phyloP scores from a whole-genome alignment of 1,140 invertebrate genomes.

The Eumaeus atala region DNA sequence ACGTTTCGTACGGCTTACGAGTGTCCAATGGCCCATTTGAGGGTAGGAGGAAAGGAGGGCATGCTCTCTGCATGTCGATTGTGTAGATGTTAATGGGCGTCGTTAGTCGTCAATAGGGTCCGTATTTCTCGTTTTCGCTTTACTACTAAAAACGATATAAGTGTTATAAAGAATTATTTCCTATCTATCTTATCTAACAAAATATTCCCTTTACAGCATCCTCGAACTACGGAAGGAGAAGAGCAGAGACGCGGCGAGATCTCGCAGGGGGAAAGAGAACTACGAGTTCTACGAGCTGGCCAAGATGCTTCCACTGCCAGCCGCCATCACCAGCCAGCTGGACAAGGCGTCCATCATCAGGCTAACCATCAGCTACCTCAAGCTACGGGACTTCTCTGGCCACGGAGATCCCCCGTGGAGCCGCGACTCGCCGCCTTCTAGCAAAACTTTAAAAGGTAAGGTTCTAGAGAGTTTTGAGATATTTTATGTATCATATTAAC shows the following conservation, averaged over 20 bases:
- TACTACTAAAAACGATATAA: no score
- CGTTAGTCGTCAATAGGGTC: no score
- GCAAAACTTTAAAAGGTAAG: conserved; percentile 91
- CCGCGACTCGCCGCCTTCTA: conserved; percentile 81
- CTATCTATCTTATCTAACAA: background rate
- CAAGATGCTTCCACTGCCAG: conserved; percentile 96
- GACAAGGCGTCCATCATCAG: conserved; percentile 99
- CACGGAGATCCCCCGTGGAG: conserved; percentile 97
- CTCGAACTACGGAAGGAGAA: conserved; percentile 97
- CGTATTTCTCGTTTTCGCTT: no score
- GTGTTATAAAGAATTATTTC: no score
- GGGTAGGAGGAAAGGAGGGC: no score
- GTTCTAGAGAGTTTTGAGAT: conserved; percentile 8
- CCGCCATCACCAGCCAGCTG: conserved; percentile 97
- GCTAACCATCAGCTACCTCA: conserved; percentile 97
- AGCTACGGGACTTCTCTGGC: conserved; percentile 94
- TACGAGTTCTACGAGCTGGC: conserved; percentile 99
- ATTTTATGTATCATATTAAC: no score
- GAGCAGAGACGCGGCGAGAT: conserved; percentile 95
- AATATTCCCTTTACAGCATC: conserved; percentile 83
- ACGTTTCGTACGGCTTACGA: no score
- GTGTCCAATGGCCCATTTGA: no score
- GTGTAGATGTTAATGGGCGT: no score
- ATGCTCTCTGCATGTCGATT: no score
- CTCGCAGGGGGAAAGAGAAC: conserved; percentile 96